Conservation (phyloP, 2,888 invertebrate species). For the Bembecia ichneumoniformis region DNA sequence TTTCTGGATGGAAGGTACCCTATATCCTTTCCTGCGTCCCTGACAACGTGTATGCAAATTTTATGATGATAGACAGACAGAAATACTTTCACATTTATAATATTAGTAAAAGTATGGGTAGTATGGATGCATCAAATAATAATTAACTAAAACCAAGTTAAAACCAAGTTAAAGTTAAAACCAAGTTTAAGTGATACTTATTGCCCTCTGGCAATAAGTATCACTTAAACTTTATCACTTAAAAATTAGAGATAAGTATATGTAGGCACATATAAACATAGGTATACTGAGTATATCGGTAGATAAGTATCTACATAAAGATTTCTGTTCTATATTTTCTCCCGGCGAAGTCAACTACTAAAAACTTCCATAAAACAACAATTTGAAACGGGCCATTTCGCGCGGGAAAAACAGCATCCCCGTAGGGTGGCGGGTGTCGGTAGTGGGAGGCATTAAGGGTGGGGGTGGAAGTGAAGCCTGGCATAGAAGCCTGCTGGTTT, state of each 20-base stretch:
- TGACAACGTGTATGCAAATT: no score
- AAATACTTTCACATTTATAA: no score
- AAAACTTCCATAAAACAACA: conserved; percentile 73
- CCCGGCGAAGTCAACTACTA: conserved; percentile 68
- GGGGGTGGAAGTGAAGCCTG: conserved; percentile 52
- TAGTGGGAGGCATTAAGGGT: conserved; percentile 10
- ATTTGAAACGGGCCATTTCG: conserved; percentile 71
- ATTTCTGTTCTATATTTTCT: conserved; percentile 59
- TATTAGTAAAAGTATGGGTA: no score
- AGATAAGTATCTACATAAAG: conserved; percentile 35
- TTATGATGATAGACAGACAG: no score
- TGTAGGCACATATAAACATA: neutral
- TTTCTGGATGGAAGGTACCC: no score
- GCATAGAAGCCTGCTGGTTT: conserved; percentile 58
- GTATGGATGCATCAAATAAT: no score
- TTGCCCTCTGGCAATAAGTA: no score
- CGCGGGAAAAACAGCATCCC: conserved; percentile 69
- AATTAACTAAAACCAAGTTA: no score
- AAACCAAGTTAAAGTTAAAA: no score
- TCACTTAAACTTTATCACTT: no score
- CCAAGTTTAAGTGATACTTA: no score
- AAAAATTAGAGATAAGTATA: neutral
- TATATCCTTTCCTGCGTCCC: no score
- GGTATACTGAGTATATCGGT: neutral
- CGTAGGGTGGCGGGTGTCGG: conserved; percentile 27